Evolutionary conservation across 2,113 vertebrate genomes (phyloP).

Genomic region (Toxostoma redivivum): DNA sequence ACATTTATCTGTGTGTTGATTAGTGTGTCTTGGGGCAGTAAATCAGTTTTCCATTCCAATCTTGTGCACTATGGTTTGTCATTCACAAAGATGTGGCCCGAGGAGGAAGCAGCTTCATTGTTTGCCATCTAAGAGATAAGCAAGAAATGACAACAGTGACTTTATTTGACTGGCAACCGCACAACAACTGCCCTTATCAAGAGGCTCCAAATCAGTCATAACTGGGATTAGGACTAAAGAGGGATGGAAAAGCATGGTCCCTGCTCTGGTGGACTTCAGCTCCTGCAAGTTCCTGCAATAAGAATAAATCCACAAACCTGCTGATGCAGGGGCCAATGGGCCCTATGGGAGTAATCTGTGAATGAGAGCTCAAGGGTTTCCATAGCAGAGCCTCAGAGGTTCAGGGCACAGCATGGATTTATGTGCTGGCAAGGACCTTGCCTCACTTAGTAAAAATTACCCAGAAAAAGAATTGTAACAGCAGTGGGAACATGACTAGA

Average conservation of each 20-base stretch:
- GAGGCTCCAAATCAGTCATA: not conserved
- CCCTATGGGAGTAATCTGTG: not conserved
- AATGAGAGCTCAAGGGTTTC: not conserved
- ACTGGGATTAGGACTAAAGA: not conserved
- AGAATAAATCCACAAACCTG: not conserved
- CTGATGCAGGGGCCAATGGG: not conserved
- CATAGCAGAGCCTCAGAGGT: not conserved
- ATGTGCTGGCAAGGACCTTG: not conserved
- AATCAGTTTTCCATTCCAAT: not conserved
- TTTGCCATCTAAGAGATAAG: constrained; percentile 33
- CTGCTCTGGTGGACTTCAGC: not conserved
- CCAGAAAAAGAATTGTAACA: not conserved
- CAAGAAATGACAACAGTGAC: not conserved
- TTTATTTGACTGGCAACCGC: not conserved
- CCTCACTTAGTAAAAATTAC: not conserved
- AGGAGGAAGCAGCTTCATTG: not conserved
- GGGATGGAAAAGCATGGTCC: not conserved
- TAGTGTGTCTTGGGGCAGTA: not conserved
- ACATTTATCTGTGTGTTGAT: not conserved
- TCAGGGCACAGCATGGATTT: not conserved
- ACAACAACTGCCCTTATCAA: not conserved
- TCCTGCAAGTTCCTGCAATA: not conserved
- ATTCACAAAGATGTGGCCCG: not conserved
- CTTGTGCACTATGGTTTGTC: not conserved
- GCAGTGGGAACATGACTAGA: not conserved